Conservation (phyloP, 1,140 invertebrate species). For the honey bee (Apis mellifera) region DNA sequence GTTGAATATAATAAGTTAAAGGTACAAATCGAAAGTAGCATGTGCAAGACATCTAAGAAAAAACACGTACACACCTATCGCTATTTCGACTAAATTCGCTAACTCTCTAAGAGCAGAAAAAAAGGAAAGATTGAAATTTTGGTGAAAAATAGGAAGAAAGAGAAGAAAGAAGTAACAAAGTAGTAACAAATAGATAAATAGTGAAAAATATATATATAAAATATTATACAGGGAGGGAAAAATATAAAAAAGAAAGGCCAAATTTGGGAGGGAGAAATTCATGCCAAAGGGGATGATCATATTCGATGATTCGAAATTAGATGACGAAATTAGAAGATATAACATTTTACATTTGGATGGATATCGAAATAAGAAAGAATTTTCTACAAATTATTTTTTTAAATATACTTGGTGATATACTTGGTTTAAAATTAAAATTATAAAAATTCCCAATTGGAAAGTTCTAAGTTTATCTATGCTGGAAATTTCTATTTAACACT, state of each 20-base stretch:
- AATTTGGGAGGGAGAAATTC: constrained; percentile 50
- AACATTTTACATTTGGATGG: neutral
- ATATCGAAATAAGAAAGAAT: neutral
- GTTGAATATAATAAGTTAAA: constrained; percentile 70
- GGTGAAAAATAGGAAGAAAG: constrained; percentile 13
- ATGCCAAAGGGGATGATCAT: constrained; percentile 56
- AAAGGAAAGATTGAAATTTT: constrained; percentile 42
- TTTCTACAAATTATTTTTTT: neutral
- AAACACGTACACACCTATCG: constrained; percentile 76
- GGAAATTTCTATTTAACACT: neutral
- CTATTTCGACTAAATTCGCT: constrained; percentile 74
- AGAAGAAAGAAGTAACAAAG: constrained; percentile 5
- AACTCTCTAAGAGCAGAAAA: constrained; percentile 70
- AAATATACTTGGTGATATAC: too few relatives aligned
- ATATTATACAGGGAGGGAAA: neutral
- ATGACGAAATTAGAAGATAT: neutral
- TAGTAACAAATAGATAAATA: constrained; percentile 12
- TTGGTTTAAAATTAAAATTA: neutral
- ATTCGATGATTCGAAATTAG: constrained; percentile 25
- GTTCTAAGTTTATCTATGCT: too few relatives aligned
- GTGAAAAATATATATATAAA: neutral
- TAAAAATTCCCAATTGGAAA: neutral
- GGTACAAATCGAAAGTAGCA: constrained; percentile 75
- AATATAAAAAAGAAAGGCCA: constrained; percentile 35
- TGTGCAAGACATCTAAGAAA: constrained; percentile 80